These are phyloP conservation scores for Orthosia cruda DNA, from an alignment of 2,888 invertebrate species.

Conservation along the genomic window DNA sequence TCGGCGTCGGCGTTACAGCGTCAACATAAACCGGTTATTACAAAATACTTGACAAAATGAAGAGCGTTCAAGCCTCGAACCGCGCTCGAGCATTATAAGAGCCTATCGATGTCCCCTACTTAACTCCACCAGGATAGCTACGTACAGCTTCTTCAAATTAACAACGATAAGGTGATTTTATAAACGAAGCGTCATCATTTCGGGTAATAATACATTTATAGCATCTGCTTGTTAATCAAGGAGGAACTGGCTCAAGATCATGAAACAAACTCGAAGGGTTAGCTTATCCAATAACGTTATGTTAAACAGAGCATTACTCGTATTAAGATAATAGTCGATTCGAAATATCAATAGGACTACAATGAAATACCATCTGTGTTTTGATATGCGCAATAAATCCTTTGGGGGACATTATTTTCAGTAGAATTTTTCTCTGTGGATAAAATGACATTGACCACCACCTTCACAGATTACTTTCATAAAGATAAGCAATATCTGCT, in stretches of 20 bases:
- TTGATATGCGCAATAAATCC: background rate
- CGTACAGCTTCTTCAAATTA: slow-evolving; percentile 13
- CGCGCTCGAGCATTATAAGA: slow-evolving; percentile 23
- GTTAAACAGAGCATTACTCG: background rate
- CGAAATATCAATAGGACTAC: background rate
- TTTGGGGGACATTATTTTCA: background rate
- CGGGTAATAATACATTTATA: background rate
- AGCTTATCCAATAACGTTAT: background rate
- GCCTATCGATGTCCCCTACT: slow-evolving; percentile 14
- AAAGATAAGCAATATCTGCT: slow-evolving; percentile 21
- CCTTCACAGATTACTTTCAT: slow-evolving; percentile 5
- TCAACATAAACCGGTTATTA: slow-evolving; percentile 58
- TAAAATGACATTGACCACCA: slow-evolving; percentile 14
- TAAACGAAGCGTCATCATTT: background rate
- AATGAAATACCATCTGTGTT: background rate
- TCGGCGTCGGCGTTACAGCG: slow-evolving; percentile 24
- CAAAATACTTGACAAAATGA: slow-evolving; percentile 56
- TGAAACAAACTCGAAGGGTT: background rate
- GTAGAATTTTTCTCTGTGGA: background rate
- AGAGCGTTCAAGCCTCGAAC: slow-evolving; percentile 43
- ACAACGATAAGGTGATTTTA: slow-evolving; percentile 1
- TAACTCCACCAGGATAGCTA: slow-evolving; percentile 3
- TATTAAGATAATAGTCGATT: background rate
- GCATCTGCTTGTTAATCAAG: slow-evolving; percentile 14
- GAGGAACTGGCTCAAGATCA: slow-evolving; percentile 7